Conservation (phyloP, 1,140 invertebrate genomes). For the Cydia pomonella region DNA sequence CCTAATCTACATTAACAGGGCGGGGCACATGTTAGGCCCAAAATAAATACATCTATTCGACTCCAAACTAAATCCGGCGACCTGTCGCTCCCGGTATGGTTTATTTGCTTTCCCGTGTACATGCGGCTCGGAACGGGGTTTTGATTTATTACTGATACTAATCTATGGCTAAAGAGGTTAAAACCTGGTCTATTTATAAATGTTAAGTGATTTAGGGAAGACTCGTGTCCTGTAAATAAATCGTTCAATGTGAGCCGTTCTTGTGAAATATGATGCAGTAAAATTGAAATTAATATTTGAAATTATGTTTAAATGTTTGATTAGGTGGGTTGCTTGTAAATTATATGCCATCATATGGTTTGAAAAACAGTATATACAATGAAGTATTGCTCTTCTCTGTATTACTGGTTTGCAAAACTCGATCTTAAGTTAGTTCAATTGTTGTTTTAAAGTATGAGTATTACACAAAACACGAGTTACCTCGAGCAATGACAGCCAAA, state of each 20-base stretch:
- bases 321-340: neutral
- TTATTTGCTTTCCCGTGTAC: constrained; percentile 35
- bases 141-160: constrained; percentile 20
- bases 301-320: neutral
- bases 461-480: neutral
- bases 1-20: constrained; percentile 46
- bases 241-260: neutral
- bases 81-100: constrained; percentile 37
- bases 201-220: constrained; percentile 4
- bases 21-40: constrained; percentile 45
- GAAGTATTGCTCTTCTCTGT: too few species aligned
- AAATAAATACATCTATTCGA: constrained; percentile 59
- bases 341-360: too few species aligned
- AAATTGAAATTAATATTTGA: neutral
- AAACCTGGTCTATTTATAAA: constrained; percentile 4
- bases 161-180: constrained; percentile 16
- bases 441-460: too few species aligned
- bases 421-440: too few species aligned
- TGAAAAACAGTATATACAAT: too few species aligned
- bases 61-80: constrained; percentile 46
- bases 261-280: neutral
- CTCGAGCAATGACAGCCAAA: neutral
- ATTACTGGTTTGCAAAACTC: too few species aligned
- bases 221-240: constrained; percentile 7
- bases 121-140: constrained; percentile 13